Base-by-base conservation (phyloP, 2,888 invertebrate genomes). In the Callyntrura guangdongensis region DNA sequence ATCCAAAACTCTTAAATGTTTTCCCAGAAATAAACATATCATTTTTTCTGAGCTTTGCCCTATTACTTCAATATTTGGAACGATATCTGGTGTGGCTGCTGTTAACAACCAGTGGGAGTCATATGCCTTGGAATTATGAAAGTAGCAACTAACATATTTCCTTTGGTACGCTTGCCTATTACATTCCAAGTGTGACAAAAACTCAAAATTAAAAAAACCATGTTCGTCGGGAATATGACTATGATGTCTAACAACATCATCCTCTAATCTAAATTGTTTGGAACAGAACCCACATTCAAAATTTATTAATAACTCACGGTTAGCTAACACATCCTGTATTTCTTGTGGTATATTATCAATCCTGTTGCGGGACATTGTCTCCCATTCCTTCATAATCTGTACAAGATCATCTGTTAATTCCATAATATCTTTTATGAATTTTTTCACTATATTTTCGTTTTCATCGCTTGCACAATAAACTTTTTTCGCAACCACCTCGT, bases 301-400 rank as follows among this genome's bases (percentile, higher is more conserved):
- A 20, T 59, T 59, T 2, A 59, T 9, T 8, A 59, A 4, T 6
- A 5, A 2, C 0, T 59, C 17, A 3, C 3, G 3, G 9, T 59
- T n/a, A 59, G 2, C 20, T 4, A 59, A 20, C 12, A 59, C 3
- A 64, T 25, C 0, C 3, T 25, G 1, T 6, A 22, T 22, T 20
- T 77, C 20, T 20, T 0, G 12, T 9, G 53, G 53, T 20, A 20
- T 27, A 22, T 77, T 77, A 12, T 77, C 77, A 9, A 77, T 77
- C 17, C 49, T 17, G 20, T 22, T 8, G 1, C 3, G 0, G 2
- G 77, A 17, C 53, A 22, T 12, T 20, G 3, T 20, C 12, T 77
- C 77, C 77, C 77, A 77, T 20, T 77, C 77, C 17, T 53, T 77
- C 47, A 47, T 49, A n/a, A 53, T 77, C 53, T 47, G 49, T 14